Evolutionary conservation across 1,140 invertebrate species (phyloP), one percentile per base, ranked within the genome.

Genomic region (Penaeus indicus): DNA sequence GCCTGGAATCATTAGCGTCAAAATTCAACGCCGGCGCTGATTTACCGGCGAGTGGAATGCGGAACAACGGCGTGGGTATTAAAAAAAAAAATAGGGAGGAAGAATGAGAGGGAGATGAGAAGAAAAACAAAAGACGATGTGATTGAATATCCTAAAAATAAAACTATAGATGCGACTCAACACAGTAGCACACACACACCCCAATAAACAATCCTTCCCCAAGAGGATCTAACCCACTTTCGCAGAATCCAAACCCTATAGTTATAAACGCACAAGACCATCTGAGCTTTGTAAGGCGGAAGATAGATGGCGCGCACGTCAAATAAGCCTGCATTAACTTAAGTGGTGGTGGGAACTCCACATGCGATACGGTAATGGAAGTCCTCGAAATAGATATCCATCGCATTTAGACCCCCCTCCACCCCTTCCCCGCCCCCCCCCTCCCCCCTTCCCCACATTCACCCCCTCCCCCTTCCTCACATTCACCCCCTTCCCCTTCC

Each of bases 321-420:
- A 88, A 88, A 88, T 88, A 88, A 88, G 87, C 87, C 72, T 84
- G 87, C 87, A 88, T 88, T 88, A 88, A 88, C 87, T 83, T 88
- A 88, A 88, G 87, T 88, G 87, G 87, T n/a, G 81, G 67, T 83
- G 87, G 87, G 81, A 84, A 83, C 87, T 88, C 87, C 87, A 88
- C 87, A 88, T 88, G 87, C 87, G 87, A 88, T 88, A 88, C 87
- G 87, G 87, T 88, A 88, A 88, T 88, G 87, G 87, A 88, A 82
- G 87, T 78, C 81, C 87, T 88, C 84, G 87, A 88, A 88, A 88
- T 88, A 88, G 87, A 88, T 88, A 88, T 88, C 87, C 87, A 88
- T 88, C 87, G 87, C 87, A 88, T 88, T 88, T 88, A 88, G 87
- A 27, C 72, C 81, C 87, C 84, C 82, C 61, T 22, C 38, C 32